Conservation (phyloP, 2,113 vertebrate species). For the Podocnemis expansa region DNA sequence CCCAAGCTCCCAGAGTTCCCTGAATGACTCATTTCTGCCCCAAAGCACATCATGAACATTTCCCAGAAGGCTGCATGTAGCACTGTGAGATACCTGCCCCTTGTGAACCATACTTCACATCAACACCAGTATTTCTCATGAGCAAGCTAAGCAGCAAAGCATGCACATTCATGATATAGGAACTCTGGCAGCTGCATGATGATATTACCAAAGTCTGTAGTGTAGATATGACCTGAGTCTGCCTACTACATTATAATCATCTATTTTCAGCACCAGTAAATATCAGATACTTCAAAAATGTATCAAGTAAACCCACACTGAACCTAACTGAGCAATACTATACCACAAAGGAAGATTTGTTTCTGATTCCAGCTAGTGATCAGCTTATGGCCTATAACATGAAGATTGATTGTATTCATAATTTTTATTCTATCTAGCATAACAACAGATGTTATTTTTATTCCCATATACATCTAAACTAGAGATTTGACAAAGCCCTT, state of each 20-base stretch:
- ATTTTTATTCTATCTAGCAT: not conserved
- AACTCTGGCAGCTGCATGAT: not conserved
- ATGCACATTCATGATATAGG: not conserved
- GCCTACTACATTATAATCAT: not conserved
- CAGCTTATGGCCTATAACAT: not conserved
- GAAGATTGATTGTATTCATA: not conserved
- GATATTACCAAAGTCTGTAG: not conserved
- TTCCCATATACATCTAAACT: accelerated
- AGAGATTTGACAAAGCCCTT: not conserved
- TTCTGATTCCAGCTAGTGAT: accelerated
- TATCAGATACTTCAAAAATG: not conserved
- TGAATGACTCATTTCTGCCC: not conserved
- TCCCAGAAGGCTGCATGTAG: not conserved
- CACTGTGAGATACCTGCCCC: not conserved
- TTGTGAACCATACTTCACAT: not conserved
- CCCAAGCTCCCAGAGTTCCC: not conserved
- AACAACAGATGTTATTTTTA: not conserved
- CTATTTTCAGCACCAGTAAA: not conserved
- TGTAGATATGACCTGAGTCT: not conserved
- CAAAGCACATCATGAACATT: not conserved
- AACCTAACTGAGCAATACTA: not conserved
- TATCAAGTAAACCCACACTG: not conserved
- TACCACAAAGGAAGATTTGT: not conserved
- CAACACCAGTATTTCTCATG: not conserved
- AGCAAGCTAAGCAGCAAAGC: not conserved